These are phyloP conservation scores for Leucopsar rothschildi DNA, from an alignment of 2,113 vertebrate genomes.

Conservation along the genomic window DNA sequence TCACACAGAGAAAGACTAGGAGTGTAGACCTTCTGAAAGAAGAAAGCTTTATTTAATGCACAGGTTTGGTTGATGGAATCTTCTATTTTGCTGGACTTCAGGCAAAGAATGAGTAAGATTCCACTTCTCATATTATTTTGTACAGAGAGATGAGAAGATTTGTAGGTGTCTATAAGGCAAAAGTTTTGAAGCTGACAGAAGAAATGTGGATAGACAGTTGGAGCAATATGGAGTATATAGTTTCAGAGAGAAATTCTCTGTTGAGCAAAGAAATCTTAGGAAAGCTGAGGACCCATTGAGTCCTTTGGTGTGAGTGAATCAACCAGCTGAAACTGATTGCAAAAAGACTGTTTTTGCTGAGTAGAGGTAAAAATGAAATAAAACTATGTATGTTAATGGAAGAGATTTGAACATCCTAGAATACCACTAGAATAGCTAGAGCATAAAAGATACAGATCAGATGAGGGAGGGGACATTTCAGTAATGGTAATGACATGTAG, in stretches of 20 bases:
- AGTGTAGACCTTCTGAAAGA: neutral
- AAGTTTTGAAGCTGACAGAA: neutral
- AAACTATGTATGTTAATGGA: neutral
- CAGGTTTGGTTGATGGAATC: neutral
- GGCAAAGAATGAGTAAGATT: neutral
- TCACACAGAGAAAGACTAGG: neutral
- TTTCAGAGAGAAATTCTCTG: neutral
- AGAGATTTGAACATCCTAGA: neutral
- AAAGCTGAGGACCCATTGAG: neutral
- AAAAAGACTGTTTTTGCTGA: neutral
- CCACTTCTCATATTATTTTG: neutral
- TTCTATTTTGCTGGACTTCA: neutral
- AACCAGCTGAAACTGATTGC: neutral
- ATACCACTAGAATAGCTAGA: neutral
- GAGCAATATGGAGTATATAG: neutral
- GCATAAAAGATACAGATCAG: neutral
- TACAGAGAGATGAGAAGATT: neutral
- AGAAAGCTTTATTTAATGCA: neutral
- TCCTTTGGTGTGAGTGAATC: neutral
- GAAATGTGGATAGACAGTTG: neutral
- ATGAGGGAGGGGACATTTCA: neutral
- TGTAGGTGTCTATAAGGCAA: neutral
- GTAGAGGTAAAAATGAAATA: neutral
- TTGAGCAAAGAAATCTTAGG: neutral
- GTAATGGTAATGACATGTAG: neutral